phyloP scores from a whole-genome alignment of 2,888 invertebrate genomes.

The Tubulanus polymorphus region DNA sequence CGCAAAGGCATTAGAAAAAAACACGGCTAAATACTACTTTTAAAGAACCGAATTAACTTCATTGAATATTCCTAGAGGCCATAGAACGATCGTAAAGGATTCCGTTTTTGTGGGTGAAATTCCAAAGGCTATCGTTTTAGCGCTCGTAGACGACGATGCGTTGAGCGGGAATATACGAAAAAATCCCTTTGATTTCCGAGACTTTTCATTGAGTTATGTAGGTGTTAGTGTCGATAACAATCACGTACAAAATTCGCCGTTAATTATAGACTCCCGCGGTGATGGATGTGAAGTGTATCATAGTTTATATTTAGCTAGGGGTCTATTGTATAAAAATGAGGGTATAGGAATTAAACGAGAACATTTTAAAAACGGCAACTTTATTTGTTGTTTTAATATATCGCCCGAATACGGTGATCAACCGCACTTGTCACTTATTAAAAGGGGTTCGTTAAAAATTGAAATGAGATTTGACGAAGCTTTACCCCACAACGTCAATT shows the following conservation, averaged over 20 bases:
- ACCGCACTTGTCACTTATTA: neutral
- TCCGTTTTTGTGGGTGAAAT: neutral
- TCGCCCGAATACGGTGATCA: no score
- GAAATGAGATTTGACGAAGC: neutral
- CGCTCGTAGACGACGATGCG: neutral
- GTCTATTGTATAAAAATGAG: neutral
- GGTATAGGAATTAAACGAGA: neutral
- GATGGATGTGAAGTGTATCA: no score
- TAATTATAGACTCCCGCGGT: no score
- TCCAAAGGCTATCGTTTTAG: neutral
- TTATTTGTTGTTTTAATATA: neutral
- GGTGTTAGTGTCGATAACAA: neutral
- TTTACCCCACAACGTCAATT: neutral
- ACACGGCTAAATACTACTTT: constrained; percentile 1
- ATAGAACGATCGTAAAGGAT: neutral
- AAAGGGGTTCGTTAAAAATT: neutral
- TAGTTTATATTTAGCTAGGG: neutral
- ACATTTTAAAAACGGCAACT: neutral
- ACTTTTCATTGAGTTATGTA: neutral
- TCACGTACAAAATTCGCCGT: no score
- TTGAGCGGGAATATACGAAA: neutral
- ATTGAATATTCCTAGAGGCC: neutral
- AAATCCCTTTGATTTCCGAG: neutral
- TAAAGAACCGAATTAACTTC: neutral
- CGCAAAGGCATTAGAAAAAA: neutral